Evolutionary conservation across 2,888 invertebrate genomes (phyloP), one percentile per base, ranked within the genome.

Genomic region (Chymomyza caudatula): DNA sequence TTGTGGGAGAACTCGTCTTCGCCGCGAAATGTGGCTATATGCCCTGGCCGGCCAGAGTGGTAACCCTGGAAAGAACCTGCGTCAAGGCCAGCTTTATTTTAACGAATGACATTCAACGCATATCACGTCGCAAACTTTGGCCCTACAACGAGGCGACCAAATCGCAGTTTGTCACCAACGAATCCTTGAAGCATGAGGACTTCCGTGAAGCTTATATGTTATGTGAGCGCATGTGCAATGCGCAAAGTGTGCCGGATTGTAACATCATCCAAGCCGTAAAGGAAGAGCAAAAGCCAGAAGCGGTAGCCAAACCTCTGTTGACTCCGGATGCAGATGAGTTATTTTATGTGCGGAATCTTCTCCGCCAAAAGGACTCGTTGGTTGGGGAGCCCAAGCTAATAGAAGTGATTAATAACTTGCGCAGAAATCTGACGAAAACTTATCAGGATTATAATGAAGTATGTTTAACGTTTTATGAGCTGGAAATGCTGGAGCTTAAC

Each of bases 1-100:
- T 13, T 15, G 43, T 6, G 0, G 60, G 56, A 1, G 66, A 73
- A 0, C 4, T 73, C 22, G 74, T 78, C 2, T 79, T 79, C 44
- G 77, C 66, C 0, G 11, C 66, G 23, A n/a, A 23, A 0, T 0
- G 0, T 5, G 80, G 74, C 3, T 70, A 56, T 22, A 5, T 69
- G 0, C 22, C 65, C 0, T 76, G 77, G 77, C 79, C 74, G 1
- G 74, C 17, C 8, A 29, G 11, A 13, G 2, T 78, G 4, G 5
- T 65, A 0, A 23, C 20, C 1, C 69, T 37, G 1, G 6, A 1
- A 5, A 1, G 1, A 1, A 43, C 23, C 1, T 0, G 52, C 5
- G 56, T 76, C 4, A 3, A 47, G 6, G 3, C 37, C 5, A 8
- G 13, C 1, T 82, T 69, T 8, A 2, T 79, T 0, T 17, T 13